phyloP scores from a whole-genome alignment of 2,797 vertebrate species.

The Urophycis tenuis region DNA sequence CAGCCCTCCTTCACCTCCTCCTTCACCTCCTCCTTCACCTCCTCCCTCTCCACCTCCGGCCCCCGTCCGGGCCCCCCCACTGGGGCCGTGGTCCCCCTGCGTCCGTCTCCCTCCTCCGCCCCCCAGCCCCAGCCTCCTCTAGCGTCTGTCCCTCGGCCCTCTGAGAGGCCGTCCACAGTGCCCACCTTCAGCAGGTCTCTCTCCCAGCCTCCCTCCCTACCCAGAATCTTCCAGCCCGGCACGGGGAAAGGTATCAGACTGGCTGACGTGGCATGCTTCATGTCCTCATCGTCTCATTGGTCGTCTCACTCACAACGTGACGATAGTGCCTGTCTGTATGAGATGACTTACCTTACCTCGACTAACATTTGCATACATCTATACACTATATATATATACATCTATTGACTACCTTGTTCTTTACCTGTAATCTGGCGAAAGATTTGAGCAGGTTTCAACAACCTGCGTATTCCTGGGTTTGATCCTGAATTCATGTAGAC shows the following conservation, averaged over 20 bases:
- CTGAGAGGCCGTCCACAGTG: constrained; percentile 21
- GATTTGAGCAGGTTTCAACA: not conserved
- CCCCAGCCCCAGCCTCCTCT: constrained; percentile 19
- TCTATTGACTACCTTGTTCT: not conserved
- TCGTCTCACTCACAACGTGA: not conserved
- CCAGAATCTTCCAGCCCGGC: constrained; percentile 70
- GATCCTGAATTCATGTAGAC: not conserved
- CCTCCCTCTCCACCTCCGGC: not conserved
- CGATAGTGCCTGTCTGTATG: not conserved
- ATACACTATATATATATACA: too few relatives aligned
- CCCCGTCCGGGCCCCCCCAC: not conserved
- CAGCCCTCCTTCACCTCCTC: not conserved
- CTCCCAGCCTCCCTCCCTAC: constrained; percentile 67
- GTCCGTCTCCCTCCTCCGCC: constrained; percentile 19
- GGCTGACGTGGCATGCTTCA: constrained; percentile 30
- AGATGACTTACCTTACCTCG: not conserved
- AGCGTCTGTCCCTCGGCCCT: constrained; percentile 23
- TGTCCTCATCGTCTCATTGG: constrained; percentile 10
- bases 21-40: not conserved
- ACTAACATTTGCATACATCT: not conserved
- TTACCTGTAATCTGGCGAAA: not conserved
- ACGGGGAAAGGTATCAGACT: constrained; percentile 62
- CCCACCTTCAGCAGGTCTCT: constrained; percentile 31
- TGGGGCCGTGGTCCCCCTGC: constrained; percentile 13
- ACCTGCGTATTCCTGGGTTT: not conserved